These are phyloP conservation scores for Grapholita molesta DNA, from an alignment of 1,140 invertebrate genomes.

Conservation along the genomic window DNA sequence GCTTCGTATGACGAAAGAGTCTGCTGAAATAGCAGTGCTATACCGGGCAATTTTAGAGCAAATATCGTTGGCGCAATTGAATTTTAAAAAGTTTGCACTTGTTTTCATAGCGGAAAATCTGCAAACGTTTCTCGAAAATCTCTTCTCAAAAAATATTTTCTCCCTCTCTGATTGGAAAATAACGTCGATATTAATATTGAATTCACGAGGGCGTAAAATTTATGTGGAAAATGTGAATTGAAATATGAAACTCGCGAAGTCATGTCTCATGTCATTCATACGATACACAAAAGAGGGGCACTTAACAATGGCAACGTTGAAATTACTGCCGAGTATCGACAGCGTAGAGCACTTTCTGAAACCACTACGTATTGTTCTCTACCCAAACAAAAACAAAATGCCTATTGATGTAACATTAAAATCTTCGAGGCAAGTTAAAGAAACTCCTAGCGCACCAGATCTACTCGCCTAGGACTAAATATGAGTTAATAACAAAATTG, in stretches of 20 bases:
- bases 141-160: not conserved
- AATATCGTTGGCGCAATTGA: not conserved
- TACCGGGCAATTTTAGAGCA: not conserved
- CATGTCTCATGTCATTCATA: slow-evolving; percentile 35
- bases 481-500: not conserved
- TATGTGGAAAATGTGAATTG: slow-evolving; percentile 21
- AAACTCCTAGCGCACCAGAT: too few relatives aligned
- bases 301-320: slow-evolving; percentile 38
- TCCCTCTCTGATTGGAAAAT: not conserved
- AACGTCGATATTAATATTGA: not conserved
- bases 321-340: slow-evolving; percentile 40
- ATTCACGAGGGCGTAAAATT: not conserved
- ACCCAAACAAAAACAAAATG: slow-evolving; percentile 26
- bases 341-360: slow-evolving; percentile 33
- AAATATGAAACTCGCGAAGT: slow-evolving; percentile 31
- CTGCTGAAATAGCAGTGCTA: not conserved
- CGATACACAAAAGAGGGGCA: slow-evolving; percentile 35
- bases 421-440: not conserved
- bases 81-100: not conserved
- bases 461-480: not conserved
- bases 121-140: not conserved
- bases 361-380: slow-evolving; percentile 35
- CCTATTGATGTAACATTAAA: not conserved
- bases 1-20: not conserved
- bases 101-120: not conserved